Evolutionary conservation across 2,113 vertebrate genomes (phyloP).

Genomic region (Cathartes aura): DNA sequence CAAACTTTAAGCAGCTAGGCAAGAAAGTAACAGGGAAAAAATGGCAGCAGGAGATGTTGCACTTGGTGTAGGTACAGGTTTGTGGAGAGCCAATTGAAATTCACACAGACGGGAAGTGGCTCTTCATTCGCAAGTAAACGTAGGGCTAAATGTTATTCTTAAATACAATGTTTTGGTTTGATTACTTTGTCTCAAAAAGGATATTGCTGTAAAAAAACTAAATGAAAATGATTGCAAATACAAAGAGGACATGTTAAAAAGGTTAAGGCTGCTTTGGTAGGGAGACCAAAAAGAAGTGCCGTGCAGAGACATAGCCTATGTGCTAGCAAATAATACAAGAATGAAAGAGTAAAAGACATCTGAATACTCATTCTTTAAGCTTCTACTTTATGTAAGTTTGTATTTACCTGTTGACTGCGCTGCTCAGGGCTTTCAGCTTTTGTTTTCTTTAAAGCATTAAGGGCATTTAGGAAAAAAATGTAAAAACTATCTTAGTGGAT

Average conservation of each 20-base stretch:
- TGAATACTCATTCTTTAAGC: not conserved
- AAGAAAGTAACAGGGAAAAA: not conserved
- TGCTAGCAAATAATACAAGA: not conserved
- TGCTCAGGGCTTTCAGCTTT: not conserved
- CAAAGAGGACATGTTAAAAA: not conserved
- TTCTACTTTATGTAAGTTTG: not conserved
- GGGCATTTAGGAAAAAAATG: not conserved
- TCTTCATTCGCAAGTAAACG: not conserved
- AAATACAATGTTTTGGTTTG: not conserved
- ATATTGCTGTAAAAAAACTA: not conserved
- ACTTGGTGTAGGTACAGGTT: not conserved
- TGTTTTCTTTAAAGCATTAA: not conserved
- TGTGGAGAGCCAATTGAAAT: not conserved
- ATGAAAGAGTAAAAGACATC: not conserved
- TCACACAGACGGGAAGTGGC: not conserved
- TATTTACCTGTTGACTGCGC: not conserved
- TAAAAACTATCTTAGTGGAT: not conserved
- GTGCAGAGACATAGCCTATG: not conserved
- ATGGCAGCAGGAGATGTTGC: not conserved
- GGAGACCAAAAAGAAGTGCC: not conserved
- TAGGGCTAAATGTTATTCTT: not conserved
- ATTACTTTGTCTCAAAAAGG: not conserved
- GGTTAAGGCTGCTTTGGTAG: not conserved
- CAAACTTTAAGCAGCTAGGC: not conserved
- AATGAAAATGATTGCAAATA: not conserved